Evolutionary conservation across 1,140 invertebrate species (phyloP), one percentile per base, ranked within the genome.

Genomic region (Batillaria attramentaria): DNA sequence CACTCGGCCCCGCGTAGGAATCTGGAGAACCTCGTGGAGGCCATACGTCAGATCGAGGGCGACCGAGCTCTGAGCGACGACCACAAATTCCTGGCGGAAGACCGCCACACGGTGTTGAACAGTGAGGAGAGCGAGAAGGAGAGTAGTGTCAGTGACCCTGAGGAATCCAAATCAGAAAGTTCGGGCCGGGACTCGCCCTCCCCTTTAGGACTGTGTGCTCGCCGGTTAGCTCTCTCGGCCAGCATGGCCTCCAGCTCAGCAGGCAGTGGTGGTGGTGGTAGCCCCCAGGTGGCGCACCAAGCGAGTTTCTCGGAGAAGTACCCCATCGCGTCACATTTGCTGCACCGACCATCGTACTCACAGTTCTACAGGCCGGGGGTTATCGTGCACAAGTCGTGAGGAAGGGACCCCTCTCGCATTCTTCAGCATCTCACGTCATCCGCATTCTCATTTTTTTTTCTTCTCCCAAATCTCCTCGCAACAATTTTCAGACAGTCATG

Each of bases 1-100:
- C 65, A 80, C 54, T 92, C 93, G 43, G 72, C 95, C 31, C 97
- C 96, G 66, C 93, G 97, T 54, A 96, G 98, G 87, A 99, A 98
- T 90, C 92, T 99, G 79, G 97, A 99, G 89, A 99, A 98, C 1
- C 99, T 99, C 80, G 97, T 99, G 13, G 97, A 99, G 89, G 98
- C 98, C 37, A 99, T 99, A 84, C 94, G 97, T 50, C 97, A 98
- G 87, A 92, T 99, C 77, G 98, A 99, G 90, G 97, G 98, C 10
- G 96, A 98, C 89, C 95, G 97, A n/a, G 81, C 84, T 62, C 70
- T 77, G 35, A 60, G 82, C 33, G 79, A 83, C 5, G 73, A 72
- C 33, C 72, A 75, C 31, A 76, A 62, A 37, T 37, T 18, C 8
- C 73, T 65, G 6, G 37, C 72, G 16, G 77, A 57, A 33, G 50